Conservation (phyloP, 2,888 invertebrate genomes). For the Phasia obesa region DNA sequence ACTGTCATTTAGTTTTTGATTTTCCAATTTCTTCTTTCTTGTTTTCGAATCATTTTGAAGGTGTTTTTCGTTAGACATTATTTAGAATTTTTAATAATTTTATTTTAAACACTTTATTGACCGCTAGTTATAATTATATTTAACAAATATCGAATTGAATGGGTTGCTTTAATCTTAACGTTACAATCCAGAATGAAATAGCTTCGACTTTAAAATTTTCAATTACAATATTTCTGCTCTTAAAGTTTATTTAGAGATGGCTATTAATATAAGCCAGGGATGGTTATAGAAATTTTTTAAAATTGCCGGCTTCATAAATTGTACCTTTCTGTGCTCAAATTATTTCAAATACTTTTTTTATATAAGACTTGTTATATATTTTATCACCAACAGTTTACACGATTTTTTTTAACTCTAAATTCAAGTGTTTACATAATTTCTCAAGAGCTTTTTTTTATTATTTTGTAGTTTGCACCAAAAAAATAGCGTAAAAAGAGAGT, state of each 20-base stretch:
- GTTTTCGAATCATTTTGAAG: slow-evolving; percentile 44
- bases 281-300: too few relatives aligned
- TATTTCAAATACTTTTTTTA: too few relatives aligned
- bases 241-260: slow-evolving; percentile 28
- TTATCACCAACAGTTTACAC: too few relatives aligned
- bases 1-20: slow-evolving; percentile 59
- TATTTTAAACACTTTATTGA: background rate
- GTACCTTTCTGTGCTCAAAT: too few relatives aligned
- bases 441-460: too few relatives aligned
- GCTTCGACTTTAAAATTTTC: background rate
- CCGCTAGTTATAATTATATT: background rate
- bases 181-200: slow-evolving; percentile 38
- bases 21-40: slow-evolving; percentile 46
- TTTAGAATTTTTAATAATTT: slow-evolving; percentile 4
- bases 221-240: background rate
- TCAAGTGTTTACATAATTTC: too few relatives aligned
- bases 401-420: too few relatives aligned
- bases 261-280: too few relatives aligned
- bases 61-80: slow-evolving; percentile 20
- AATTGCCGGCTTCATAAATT: too few relatives aligned
- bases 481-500: too few relatives aligned
- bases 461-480: too few relatives aligned
- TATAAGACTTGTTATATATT: too few relatives aligned
- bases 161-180: slow-evolving; percentile 54
- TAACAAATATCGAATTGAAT: slow-evolving; percentile 12